Conservation (phyloP, 2,113 vertebrate species). For the Sorex fumeus region DNA sequence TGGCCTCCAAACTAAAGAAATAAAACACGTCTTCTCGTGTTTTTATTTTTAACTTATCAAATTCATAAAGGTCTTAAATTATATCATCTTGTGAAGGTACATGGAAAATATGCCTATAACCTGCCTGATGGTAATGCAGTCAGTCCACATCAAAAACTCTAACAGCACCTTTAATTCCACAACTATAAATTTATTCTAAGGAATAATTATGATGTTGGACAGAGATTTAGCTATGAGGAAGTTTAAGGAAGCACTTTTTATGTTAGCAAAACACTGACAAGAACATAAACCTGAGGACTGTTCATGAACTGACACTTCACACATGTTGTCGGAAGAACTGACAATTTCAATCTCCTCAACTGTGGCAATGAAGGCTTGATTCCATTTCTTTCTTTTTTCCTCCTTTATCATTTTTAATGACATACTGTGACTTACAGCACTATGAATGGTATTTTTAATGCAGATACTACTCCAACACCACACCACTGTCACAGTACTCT, state of each 20-base stretch:
- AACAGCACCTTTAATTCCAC: neutral
- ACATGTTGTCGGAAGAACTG: neutral
- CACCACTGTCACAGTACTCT: too few species aligned
- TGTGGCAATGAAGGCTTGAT: slow-evolving; percentile 24
- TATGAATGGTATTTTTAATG: too few species aligned
- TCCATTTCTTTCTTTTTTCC: slow-evolving; percentile 65
- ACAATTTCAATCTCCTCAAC: neutral
- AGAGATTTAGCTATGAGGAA: slow-evolving; percentile 35
- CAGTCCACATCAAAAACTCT: slow-evolving; percentile 8
- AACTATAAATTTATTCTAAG: slow-evolving; percentile 43
- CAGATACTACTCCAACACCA: too few species aligned
- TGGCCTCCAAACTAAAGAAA: neutral
- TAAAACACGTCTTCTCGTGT: slow-evolving; percentile 24
- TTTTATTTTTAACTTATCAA: slow-evolving; percentile 13
- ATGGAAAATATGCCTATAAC: slow-evolving; percentile 50
- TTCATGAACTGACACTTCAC: neutral
- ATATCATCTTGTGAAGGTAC: neutral
- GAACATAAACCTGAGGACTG: neutral
- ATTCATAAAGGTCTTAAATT: slow-evolving; percentile 53
- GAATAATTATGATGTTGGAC: slow-evolving; percentile 41
- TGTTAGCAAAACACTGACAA: slow-evolving; percentile 56
- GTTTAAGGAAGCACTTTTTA: slow-evolving; percentile 55
- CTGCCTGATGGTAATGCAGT: neutral
- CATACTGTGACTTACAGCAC: too few species aligned
- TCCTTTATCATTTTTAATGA: neutral